Evolutionary conservation across 2,797 vertebrate genomes (phyloP), one percentile per base, ranked within the genome.

Genomic region (Oreortyx pictus): DNA sequence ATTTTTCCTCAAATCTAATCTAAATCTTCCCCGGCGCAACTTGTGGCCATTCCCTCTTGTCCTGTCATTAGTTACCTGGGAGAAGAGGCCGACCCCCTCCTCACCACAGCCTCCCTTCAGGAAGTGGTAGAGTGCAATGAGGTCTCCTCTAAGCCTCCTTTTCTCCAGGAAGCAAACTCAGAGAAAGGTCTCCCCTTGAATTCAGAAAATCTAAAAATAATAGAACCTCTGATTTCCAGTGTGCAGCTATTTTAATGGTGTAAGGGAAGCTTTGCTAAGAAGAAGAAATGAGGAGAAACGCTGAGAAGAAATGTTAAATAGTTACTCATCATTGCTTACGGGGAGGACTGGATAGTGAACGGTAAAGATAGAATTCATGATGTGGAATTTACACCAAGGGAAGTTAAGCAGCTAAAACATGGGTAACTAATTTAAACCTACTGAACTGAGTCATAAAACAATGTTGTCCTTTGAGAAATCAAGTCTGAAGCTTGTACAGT

Each of bases 151-250:
- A n/a, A n/a, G n/a, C n/a, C n/a, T n/a, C n/a, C n/a, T n/a, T n/a
- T n/a, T n/a, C n/a, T n/a, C n/a, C n/a, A n/a, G n/a, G n/a, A n/a
- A n/a, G 80, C 37, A n/a, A 89, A 61, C 25, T 9, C n/a, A 67
- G 50, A 37, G 23, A 86, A 88, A 70, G 13, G 54, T 59, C 47
- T 81, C 27, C 17, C 33, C 23, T 54, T 35, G 61, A 72, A 43
- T 47, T 49, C 92, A 86, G 47, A 91, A 79, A 79, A 82, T 46
- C 22, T 33, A 91, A 79, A 93, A 27, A 62, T 62, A 81, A 60
- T 50, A 76, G n/a, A 79, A 37, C 4, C 9, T 84, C 64, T 43
- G 84, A 60, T 79, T 67, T 33, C 71, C 61, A 56, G n/a, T 54
- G 66, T 84, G 82, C 88, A 59, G 33, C 37, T 79, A 57, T 79